Conservation (phyloP, 2,888 invertebrate genomes). For the Caenorhabditis afra region DNA sequence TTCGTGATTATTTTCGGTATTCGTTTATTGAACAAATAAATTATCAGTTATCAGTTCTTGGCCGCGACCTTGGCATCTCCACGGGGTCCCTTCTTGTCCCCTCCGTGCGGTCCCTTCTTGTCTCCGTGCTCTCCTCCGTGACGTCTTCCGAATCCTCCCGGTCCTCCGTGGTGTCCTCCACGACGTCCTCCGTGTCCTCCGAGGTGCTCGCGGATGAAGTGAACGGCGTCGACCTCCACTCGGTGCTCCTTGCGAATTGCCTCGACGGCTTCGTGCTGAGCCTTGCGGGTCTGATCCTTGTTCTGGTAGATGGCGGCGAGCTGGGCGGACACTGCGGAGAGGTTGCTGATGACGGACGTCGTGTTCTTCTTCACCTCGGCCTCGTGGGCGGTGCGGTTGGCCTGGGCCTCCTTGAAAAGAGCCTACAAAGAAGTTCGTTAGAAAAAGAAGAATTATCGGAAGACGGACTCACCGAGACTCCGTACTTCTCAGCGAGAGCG, state of each 20-base stretch:
- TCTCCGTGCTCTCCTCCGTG: background rate
- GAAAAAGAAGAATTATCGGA: no score
- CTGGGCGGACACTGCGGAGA: conserved; percentile 42
- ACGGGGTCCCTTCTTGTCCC: background rate
- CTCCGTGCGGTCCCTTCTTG: conserved; percentile 6
- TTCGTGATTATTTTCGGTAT: no score
- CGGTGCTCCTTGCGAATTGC: conserved; percentile 26
- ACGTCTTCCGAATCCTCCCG: background rate
- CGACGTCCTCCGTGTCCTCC: conserved; percentile 24
- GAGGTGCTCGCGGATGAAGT: conserved; percentile 25
- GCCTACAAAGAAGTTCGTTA: conserved; percentile 26
- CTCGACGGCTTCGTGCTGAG: conserved; percentile 25
- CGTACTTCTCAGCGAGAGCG: conserved; percentile 56
- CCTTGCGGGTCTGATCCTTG: conserved; percentile 46
- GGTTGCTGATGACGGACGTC: conserved; percentile 51
- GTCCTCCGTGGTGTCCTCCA: conserved; percentile 10
- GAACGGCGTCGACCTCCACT: conserved; percentile 18
- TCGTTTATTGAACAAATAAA: no score
- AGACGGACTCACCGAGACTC: conserved; percentile 51
- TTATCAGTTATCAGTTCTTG: no score
- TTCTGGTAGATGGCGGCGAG: conserved; percentile 48
- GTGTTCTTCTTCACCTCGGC: conserved; percentile 56
- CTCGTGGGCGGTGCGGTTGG: conserved; percentile 52
- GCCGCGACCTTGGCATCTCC: no score
- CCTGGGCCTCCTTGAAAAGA: conserved; percentile 48